Base-by-base conservation (phyloP, 2,888 invertebrate species). In the Druceiella hillmani region DNA sequence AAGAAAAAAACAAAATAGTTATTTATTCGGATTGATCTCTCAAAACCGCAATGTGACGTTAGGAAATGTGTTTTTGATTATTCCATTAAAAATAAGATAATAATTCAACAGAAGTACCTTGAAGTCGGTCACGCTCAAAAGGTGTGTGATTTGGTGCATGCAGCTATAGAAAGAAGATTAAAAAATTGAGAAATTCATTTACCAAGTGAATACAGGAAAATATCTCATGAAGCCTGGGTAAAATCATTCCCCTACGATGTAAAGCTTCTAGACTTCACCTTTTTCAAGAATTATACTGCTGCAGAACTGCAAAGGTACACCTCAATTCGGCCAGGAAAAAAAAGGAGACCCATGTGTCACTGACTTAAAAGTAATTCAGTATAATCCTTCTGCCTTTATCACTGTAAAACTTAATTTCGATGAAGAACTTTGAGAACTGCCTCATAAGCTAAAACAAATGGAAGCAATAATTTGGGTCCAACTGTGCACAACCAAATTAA, bases 111-210 rank as follows among this genome's bases (percentile, higher is more conserved):
- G 38, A 58, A 56, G 38, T 55, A 45, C 45, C 46, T 57, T 11
- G 52, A 50, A 35, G 45, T 46, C n/a, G 57, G 56, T n/a, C 58
- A 58, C 41, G 53, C 58, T 2, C 55, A 57, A 44, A 57, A 57
- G 54, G 55, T 57, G 40, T 51, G 50, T 14, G 59, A 59, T 40
- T 52, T 51, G 1, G 52, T 56, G 2, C 57, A 61, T 45, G 33
- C 51, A 39, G 37, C 42, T 3, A 54, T 59, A 15, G 58, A 59
- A 45, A 42, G 49, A 28, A 53, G 48, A 16, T 29, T 52, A n/a
- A 52, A 52, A 41, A 48, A 53, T 17, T 37, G 46, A 17, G 47
- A 45, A 34, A 49, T 51, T 30, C 41, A 52, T 45, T 25, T 50
- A 10, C 55, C 54, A 4, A 36, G 45, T 25, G 54, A 55, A 14